These are phyloP conservation scores for Cryptus viduatorius DNA, from an alignment of 2,888 invertebrate genomes.

Conservation along the genomic window DNA sequence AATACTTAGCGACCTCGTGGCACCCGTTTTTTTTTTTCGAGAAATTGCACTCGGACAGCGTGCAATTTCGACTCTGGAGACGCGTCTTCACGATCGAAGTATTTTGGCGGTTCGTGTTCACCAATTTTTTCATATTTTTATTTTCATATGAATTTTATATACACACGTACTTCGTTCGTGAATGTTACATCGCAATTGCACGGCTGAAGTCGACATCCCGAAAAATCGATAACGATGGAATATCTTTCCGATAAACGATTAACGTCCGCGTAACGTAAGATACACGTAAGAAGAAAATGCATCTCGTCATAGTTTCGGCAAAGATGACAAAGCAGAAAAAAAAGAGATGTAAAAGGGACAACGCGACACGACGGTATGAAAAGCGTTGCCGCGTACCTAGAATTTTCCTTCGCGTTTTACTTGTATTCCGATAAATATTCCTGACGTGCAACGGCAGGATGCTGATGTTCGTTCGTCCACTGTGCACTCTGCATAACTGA, in stretches of 20 bases:
- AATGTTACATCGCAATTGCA: not conserved
- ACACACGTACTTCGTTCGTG: not conserved
- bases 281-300: conserved; percentile 6
- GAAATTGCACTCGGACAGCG: no score
- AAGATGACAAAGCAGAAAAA: conserved; percentile 19
- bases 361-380: conserved; percentile 9
- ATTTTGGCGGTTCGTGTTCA: no score
- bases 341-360: not conserved
- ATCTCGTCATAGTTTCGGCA: not conserved
- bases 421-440: conserved; percentile 46
- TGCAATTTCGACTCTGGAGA: no score
- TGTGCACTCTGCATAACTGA: not conserved
- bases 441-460: conserved; percentile 9
- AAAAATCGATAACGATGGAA: conserved; percentile 1
- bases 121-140: no score
- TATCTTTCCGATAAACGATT: not conserved
- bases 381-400: not conserved
- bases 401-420: conserved; percentile 13
- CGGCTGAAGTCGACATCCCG: not conserved
- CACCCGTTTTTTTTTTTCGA: no score
- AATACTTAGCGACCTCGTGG: no score
- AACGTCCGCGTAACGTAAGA: conserved; percentile 12
- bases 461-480: not conserved
- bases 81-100: no score
- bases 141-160: no score